Conservation (phyloP, 92 coral and sea anemone genomes). For the Chrysogorgia sp. region DNA sequence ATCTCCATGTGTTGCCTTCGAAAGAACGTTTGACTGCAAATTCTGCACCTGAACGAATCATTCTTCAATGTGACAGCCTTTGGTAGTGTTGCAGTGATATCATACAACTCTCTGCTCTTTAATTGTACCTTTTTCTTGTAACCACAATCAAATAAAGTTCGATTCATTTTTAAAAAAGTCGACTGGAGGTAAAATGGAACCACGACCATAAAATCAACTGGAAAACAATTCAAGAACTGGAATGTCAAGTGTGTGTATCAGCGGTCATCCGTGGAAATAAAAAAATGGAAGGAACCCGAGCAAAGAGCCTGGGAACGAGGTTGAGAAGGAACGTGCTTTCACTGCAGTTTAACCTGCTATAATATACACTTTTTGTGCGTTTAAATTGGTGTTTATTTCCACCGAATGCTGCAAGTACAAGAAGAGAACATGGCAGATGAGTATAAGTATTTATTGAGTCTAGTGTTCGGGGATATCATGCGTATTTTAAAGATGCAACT, state of each 20-base stretch:
- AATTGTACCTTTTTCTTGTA: conserved; percentile 30
- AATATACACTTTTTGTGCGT: too few species aligned
- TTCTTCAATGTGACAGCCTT: conserved; percentile 38
- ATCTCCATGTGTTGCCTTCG: not conserved
- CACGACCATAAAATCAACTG: too few species aligned
- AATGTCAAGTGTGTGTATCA: conserved; percentile 11
- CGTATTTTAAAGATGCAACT: conserved; percentile 33
- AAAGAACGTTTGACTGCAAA: conserved; percentile 29
- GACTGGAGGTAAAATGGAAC: too few species aligned
- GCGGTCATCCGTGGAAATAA: too few species aligned
- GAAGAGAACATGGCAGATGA: conserved; percentile 41
- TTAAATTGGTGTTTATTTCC: too few species aligned
- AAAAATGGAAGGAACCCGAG: too few species aligned
- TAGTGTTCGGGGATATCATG: conserved; percentile 43
- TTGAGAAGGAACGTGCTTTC: too few species aligned
- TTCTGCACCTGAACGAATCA: conserved; percentile 6
- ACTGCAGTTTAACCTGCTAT: too few species aligned
- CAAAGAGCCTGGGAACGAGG: too few species aligned
- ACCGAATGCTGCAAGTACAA: not conserved
- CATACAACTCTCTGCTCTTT: conserved; percentile 31
- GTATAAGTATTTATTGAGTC: conserved; percentile 29
- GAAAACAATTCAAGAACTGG: too few species aligned
- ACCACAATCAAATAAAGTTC: conserved; percentile 36
- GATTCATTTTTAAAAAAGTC: conserved; percentile 17
- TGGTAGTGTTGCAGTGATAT: conserved; percentile 27